Conservation (phyloP, 1,140 invertebrate species). For the Galleria mellonella region DNA sequence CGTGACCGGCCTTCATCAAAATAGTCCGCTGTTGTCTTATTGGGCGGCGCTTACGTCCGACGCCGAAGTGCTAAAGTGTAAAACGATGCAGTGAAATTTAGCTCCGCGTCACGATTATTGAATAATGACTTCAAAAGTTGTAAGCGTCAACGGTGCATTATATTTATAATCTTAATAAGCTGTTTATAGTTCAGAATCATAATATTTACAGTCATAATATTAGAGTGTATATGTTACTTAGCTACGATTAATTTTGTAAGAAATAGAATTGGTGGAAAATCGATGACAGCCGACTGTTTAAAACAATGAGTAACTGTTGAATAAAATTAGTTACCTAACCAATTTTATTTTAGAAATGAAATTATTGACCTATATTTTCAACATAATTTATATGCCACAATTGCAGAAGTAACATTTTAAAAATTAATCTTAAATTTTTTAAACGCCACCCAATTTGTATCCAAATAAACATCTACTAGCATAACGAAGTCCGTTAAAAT, state of each 20-base stretch:
- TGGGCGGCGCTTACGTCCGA: conserved; percentile 56
- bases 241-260: too few relatives aligned
- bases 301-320: too few relatives aligned
- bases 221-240: too few relatives aligned
- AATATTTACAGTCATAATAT: too few relatives aligned
- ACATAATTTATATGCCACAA: neutral
- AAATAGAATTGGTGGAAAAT: too few relatives aligned
- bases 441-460: conserved; percentile 6
- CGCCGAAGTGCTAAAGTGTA: conserved; percentile 67
- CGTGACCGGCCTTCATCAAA: conserved; percentile 72
- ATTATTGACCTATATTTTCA: neutral
- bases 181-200: too few relatives aligned
- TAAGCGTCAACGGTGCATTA: conserved; percentile 29
- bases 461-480: conserved; percentile 12
- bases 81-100: conserved; percentile 66
- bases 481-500: conserved; percentile 16
- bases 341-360: too few relatives aligned
- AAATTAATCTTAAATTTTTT: conserved; percentile 8
- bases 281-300: too few relatives aligned
- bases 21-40: conserved; percentile 67
- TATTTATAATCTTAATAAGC: conserved; percentile 14
- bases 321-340: too few relatives aligned
- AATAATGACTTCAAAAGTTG: conserved; percentile 65
- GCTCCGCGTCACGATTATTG: conserved; percentile 64
- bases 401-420: neutral